Base-by-base conservation (phyloP, 2,113 vertebrate species). In the Phodopus roborovskii region DNA sequence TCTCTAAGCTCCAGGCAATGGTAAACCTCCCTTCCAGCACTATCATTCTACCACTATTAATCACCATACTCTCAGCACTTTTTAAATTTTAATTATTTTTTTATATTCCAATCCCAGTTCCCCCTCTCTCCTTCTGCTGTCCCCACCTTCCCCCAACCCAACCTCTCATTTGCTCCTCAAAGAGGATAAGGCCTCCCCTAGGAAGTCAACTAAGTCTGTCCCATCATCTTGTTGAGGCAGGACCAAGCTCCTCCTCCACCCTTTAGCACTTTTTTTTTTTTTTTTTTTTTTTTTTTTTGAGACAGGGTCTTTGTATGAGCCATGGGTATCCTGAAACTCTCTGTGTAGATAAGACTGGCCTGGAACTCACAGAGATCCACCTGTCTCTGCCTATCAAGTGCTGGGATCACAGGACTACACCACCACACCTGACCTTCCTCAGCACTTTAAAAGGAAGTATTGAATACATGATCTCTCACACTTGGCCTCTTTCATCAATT, bases 381-480 rank as follows among this genome's bases (percentile, higher is more conserved):
- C 39, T 62, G 42, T 17, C 42, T 68, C 62, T 42, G 56, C 36
- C 24, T 85, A 39, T 64, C 45, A 19, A 48, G 62, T 83, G 36
- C 58, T 83, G n/a, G n/a, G 26, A 83, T 66, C 9, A 33, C 45
- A 84, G 39, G 26, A 10, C 6, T 64, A 28, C 12, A 58, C 77
- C 28, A 78, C 28, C 42, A 64, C 26, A 45, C 16, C 15, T 22
- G 28, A 60, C 78, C 45, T 83, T 62, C 28, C 62, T 16, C n/a
- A 22, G n/a, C 73, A 26, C 50, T 24, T 30, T 20, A 36, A 12
- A 56, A 15, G 30, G n/a, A 85, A 66, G 48, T 45, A 50, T 28
- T 0, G 0, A 10, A 3, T 68, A 56, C 2, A 0, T 10, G 50
- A 42, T 39, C 39, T 77, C 64, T 75, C 20, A 33, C 1, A 19